phyloP scores from a whole-genome alignment of 2,888 invertebrate species.

The Caenorhabditis zanzibari region DNA sequence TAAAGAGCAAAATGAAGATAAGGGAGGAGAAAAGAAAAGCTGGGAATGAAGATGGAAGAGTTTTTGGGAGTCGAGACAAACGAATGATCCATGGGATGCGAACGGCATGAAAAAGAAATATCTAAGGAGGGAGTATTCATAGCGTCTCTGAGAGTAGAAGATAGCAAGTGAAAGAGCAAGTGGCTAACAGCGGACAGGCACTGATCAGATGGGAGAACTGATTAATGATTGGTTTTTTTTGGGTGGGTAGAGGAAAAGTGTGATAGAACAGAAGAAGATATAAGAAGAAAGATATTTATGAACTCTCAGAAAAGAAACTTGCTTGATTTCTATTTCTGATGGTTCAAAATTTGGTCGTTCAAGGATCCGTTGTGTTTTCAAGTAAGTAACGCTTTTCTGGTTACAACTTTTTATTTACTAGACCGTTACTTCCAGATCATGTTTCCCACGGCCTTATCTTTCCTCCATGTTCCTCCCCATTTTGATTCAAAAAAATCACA shows the following conservation, averaged over 20 bases:
- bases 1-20: conserved; percentile 69
- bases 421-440: neutral
- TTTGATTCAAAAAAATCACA: conserved; percentile 38
- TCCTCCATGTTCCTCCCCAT: neutral
- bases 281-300: neutral
- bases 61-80: conserved; percentile 26
- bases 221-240: conserved; percentile 15
- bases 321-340: no score
- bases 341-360: no score
- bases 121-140: conserved; percentile 30
- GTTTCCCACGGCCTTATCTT: neutral
- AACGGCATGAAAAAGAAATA: conserved; percentile 48
- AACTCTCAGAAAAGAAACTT: neutral
- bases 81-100: conserved; percentile 50
- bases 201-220: conserved; percentile 9
- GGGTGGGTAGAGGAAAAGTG: neutral
- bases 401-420: no score
- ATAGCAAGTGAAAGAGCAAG: neutral
- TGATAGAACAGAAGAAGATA: neutral
- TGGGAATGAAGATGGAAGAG: conserved; percentile 63
- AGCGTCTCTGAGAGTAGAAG: neutral
- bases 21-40: conserved; percentile 46
- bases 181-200: conserved; percentile 1
- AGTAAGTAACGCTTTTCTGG: no score
- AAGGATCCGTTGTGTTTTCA: no score